Percentiles rank a stretch among this genome's conserved stretches.
Conservation (phyloP, 2,113 vertebrate genomes). For the Promerops cafer region DNA sequence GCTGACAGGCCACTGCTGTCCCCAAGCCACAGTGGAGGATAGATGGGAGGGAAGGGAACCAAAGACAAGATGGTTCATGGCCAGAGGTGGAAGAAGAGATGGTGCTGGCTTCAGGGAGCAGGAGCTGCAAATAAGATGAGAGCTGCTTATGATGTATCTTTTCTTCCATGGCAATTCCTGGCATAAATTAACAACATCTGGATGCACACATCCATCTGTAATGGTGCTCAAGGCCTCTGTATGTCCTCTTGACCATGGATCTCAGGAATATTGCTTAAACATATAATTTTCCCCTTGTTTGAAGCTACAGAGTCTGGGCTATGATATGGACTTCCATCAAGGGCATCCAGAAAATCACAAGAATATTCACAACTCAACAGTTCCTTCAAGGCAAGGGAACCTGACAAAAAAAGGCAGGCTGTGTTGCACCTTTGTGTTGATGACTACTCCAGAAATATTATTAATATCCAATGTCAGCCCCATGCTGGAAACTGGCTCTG, state of each 20-base stretch:
- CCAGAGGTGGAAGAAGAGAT: background rate
- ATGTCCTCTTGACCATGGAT: background rate
- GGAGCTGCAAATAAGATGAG: background rate
- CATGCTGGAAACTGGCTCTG: background rate
- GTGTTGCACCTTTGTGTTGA: background rate
- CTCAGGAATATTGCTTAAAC: background rate
- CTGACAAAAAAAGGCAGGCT: background rate
- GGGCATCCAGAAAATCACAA: background rate
- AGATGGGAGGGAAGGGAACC: background rate
- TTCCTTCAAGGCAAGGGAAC: background rate
- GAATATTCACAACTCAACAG: background rate
- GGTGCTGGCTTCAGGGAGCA: background rate
- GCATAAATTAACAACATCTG: background rate
- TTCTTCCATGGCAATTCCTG: background rate
- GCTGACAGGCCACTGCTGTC: background rate
- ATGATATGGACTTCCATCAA: background rate
- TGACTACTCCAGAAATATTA: background rate
- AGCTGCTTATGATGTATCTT: background rate
- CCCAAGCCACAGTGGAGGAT: background rate
- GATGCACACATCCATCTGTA: background rate
- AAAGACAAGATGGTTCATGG: background rate
- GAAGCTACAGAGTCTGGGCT: background rate
- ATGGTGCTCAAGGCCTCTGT: background rate
- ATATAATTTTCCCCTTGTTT: background rate
- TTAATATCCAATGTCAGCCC: background rate